These are phyloP conservation scores for Neoniphon sammara DNA, from an alignment of 2,797 vertebrate species.

Conservation along the genomic window DNA sequence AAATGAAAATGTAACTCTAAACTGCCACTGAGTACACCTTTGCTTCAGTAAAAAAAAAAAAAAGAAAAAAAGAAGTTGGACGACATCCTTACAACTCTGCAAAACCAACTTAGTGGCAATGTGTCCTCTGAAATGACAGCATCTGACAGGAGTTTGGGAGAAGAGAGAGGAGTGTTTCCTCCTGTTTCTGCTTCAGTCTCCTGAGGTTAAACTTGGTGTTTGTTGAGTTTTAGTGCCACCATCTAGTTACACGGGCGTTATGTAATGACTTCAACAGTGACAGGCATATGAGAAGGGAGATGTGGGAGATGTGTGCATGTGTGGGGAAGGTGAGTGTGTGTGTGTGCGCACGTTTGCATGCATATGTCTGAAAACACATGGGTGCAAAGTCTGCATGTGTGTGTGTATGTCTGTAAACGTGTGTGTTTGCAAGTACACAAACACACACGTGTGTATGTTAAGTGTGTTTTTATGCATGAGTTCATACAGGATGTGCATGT, in stretches of 20 bases:
- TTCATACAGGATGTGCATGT: background rate
- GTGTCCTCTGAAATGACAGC: conserved; percentile 19
- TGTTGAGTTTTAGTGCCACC: conserved; percentile 32
- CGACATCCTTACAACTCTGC: conserved; percentile 18
- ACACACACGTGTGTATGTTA: too few relatives aligned
- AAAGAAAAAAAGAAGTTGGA: conserved; percentile 12
- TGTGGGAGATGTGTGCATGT: background rate
- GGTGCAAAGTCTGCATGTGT: background rate
- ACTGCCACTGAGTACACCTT: conserved; percentile 22
- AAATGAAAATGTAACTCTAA: conserved; percentile 20
- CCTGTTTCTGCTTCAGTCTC: conserved; percentile 30
- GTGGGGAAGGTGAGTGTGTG: conserved; percentile 25
- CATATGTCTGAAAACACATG: background rate
- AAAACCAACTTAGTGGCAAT: conserved; percentile 16
- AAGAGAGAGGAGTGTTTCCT: conserved; percentile 40
- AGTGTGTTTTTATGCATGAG: too few relatives aligned
- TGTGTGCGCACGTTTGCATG: background rate
- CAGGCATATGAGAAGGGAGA: conserved; percentile 16
- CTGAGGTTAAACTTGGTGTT: conserved; percentile 44
- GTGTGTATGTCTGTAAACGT: background rate
- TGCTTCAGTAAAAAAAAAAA: background rate
- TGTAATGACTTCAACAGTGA: conserved; percentile 24
- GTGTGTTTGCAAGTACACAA: background rate
- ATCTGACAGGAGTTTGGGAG: conserved; percentile 34
- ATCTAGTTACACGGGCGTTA: conserved; percentile 10